phyloP scores from a whole-genome alignment of 1,140 invertebrate genomes.

The Conus ventricosus region DNA sequence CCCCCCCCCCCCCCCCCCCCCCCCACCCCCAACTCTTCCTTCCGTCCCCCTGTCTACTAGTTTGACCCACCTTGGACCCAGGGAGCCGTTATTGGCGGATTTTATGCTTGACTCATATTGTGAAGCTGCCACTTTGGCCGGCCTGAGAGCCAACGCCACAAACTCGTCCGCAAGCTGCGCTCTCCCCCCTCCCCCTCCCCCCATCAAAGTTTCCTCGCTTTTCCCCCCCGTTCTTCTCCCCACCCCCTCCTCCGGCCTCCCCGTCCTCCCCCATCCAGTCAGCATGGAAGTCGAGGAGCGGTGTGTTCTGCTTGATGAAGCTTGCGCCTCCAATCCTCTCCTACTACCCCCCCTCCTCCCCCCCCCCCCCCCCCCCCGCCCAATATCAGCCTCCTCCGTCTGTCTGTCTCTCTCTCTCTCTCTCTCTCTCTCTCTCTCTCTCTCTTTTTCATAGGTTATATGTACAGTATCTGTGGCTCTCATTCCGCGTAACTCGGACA shows the following conservation, averaged over 20 bases:
- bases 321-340: too few relatives aligned
- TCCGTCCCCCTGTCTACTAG: background rate
- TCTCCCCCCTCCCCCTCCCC: background rate
- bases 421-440: too few relatives aligned
- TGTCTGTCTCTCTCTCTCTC: background rate
- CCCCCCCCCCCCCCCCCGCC: too few relatives aligned
- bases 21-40: background rate
- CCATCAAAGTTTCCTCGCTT: background rate
- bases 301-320: background rate
- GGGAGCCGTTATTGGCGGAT: constrained; percentile 19
- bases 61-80: background rate
- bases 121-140: constrained; percentile 19
- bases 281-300: background rate
- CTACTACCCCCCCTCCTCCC: too few relatives aligned
- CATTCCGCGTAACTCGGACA: too few relatives aligned
- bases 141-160: background rate
- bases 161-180: background rate
- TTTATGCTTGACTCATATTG: constrained; percentile 25
- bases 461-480: too few relatives aligned
- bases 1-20: background rate
- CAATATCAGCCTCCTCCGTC: too few relatives aligned
- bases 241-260: background rate
- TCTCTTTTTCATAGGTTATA: too few relatives aligned
- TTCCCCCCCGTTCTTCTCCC: background rate
- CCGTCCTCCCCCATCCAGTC: background rate